These are phyloP conservation scores for Elachura formosa DNA, from an alignment of 2,113 vertebrate genomes.

Conservation along the genomic window DNA sequence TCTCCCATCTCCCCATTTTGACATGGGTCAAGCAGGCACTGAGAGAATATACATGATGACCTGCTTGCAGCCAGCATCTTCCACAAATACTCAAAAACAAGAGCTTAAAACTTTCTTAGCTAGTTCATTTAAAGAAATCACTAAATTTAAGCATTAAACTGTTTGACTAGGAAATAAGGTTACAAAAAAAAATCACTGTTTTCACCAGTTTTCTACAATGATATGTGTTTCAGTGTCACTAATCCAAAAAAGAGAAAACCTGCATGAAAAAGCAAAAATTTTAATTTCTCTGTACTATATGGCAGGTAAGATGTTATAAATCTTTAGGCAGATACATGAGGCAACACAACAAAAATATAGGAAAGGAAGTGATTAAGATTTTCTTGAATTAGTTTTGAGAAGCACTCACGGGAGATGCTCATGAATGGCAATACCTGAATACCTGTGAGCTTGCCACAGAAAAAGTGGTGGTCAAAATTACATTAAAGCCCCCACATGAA, in stretches of 20 bases:
- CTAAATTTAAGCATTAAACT: not conserved
- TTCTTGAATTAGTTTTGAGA: not conserved
- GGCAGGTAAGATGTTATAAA: not conserved
- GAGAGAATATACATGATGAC: not conserved
- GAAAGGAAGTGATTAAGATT: not conserved
- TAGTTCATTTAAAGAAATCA: not conserved
- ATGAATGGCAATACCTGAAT: not conserved
- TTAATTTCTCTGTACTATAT: not conserved
- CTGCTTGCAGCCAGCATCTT: not conserved
- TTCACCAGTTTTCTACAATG: not conserved
- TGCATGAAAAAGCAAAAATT: not conserved
- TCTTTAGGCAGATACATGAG: not conserved
- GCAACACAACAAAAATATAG: not conserved
- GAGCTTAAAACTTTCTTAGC: not conserved
- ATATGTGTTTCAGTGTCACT: not conserved
- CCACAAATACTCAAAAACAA: not conserved
- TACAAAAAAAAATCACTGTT: slow-evolving; percentile 16
- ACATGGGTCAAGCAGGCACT: not conserved
- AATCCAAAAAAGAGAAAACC: not conserved
- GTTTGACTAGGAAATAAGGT: not conserved
- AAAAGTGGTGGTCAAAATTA: not conserved
- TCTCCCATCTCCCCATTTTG: not conserved
- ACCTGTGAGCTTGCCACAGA: not conserved
- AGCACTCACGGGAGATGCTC: not conserved
- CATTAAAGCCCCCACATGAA: not conserved